These are phyloP conservation scores for Petromus typicus DNA, from an alignment of 2,113 vertebrate genomes.

Conservation along the genomic window DNA sequence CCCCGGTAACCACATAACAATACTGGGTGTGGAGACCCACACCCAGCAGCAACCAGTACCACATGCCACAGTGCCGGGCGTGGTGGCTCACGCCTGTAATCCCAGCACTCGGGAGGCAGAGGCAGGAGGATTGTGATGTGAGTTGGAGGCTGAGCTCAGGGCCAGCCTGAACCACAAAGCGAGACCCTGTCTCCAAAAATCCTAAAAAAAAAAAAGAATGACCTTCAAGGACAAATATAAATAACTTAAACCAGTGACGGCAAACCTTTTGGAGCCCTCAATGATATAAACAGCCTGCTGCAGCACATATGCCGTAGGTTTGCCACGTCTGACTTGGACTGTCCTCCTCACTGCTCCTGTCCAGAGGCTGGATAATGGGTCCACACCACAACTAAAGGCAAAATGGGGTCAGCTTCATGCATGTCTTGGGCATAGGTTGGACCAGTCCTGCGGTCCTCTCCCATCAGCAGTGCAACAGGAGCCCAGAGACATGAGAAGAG, in stretches of 20 bases:
- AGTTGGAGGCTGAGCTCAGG: too few relatives aligned
- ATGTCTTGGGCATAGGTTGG: not conserved
- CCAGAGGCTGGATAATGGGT: not conserved
- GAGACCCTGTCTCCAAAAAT: too few relatives aligned
- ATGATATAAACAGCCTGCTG: not conserved
- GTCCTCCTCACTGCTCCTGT: not conserved
- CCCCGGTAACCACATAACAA: too few relatives aligned
- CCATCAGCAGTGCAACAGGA: not conserved
- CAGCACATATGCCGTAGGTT: not conserved
- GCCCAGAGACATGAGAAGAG: not conserved
- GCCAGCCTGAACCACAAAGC: too few relatives aligned
- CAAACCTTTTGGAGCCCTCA: not conserved
- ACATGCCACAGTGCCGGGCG: too few relatives aligned
- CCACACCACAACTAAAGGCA: not conserved
- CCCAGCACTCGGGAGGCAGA: too few relatives aligned
- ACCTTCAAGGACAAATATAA: constrained; percentile 37
- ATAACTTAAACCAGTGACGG: not conserved
- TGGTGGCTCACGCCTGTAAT: too few relatives aligned
- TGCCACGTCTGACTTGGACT: not conserved
- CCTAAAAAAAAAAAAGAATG: constrained; percentile 46
- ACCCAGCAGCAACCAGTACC: too few relatives aligned
- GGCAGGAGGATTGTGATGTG: too few relatives aligned
- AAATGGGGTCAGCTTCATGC: not conserved
- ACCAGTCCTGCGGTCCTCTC: not conserved
- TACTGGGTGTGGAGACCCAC: too few relatives aligned